Conservation (phyloP, 2,888 invertebrate species). For the Biston stratarius region DNA sequence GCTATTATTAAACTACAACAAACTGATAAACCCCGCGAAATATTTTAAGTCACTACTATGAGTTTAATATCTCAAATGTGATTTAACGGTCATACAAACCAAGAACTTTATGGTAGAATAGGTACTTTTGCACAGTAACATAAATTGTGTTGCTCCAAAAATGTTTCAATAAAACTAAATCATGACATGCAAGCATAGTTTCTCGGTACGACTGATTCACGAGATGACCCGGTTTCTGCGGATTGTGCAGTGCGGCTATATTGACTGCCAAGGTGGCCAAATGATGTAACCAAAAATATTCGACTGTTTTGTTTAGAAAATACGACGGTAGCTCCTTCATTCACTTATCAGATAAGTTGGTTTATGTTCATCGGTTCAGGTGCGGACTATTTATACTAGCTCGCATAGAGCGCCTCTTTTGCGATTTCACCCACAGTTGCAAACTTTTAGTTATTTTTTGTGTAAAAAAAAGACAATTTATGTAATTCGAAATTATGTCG, state of each 20-base stretch:
- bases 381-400: constrained; percentile 51
- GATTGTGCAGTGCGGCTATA: constrained; percentile 15
- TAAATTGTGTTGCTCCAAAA: background rate
- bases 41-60: background rate
- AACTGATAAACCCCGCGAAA: too few species aligned
- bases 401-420: background rate
- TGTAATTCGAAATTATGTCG: too few species aligned
- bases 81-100: background rate
- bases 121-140: background rate
- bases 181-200: constrained; percentile 14
- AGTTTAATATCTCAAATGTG: background rate
- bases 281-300: background rate
- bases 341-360: background rate
- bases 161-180: constrained; percentile 14
- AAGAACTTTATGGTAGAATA: background rate
- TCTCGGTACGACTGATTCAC: constrained; percentile 23
- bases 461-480: too few species aligned
- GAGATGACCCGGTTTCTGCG: constrained; percentile 49
- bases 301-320: background rate
- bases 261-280: background rate
- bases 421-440: background rate
- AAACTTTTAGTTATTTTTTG: background rate
- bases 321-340: background rate
- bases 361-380: constrained; percentile 43
- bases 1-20: background rate